Percentiles rank a stretch among this genome's conserved stretches.
Conservation (phyloP, 2,888 invertebrate genomes). For the Drosophila mulleri region DNA sequence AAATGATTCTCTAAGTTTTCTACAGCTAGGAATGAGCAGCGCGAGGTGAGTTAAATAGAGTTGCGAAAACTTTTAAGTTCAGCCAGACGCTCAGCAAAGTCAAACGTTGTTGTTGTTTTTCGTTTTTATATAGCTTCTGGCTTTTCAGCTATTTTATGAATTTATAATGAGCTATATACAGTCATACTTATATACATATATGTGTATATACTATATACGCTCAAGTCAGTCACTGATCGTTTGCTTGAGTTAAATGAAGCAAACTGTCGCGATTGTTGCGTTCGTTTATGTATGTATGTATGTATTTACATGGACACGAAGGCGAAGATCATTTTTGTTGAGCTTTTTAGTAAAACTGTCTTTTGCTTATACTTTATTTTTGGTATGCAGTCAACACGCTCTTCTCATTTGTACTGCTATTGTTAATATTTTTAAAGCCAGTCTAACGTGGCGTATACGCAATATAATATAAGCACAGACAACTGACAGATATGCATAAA, state of each 20-base stretch:
- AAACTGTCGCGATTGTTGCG: too few species aligned
- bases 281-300: too few species aligned
- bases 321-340: too few species aligned
- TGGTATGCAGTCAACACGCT: constrained; percentile 25
- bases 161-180: constrained; percentile 6
- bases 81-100: constrained; percentile 1
- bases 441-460: constrained; percentile 43
- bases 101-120: constrained; percentile 8
- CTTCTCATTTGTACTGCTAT: constrained; percentile 13
- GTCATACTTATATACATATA: neutral
- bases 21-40: constrained; percentile 17
- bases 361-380: constrained; percentile 8
- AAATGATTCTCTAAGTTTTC: constrained; percentile 6
- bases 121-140: constrained; percentile 14
- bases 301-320: too few species aligned
- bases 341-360: too few species aligned
- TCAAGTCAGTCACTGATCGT: too few species aligned
- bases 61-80: constrained; percentile 17
- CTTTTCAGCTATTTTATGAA: constrained; percentile 19
- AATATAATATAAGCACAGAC: constrained; percentile 5
- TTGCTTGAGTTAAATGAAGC: too few species aligned
- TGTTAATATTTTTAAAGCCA: constrained; percentile 12
- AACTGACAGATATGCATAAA: neutral
- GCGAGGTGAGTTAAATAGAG: constrained; percentile 1
- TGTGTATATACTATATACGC: neutral